Conservation (phyloP, 1,140 invertebrate species). For the Mesaphorura yosii region DNA sequence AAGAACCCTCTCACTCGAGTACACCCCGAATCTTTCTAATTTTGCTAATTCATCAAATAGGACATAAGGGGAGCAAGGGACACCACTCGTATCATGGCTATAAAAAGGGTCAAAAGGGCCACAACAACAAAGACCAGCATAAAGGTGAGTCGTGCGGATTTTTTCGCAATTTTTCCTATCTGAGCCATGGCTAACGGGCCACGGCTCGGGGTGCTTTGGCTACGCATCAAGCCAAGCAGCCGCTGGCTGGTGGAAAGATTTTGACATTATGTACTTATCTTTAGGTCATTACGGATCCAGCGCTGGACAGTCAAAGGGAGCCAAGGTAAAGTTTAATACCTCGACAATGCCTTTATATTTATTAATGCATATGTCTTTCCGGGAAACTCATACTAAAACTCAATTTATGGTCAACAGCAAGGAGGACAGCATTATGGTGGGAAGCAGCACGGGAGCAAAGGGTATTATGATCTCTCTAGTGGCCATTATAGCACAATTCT, state of each 20-base stretch:
- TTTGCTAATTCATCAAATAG: neutral
- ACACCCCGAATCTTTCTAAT: neutral
- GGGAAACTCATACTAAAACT: too few species aligned
- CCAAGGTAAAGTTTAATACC: slow-evolving; percentile 11
- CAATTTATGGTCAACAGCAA: slow-evolving; percentile 1
- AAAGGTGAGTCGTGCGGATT: too few species aligned
- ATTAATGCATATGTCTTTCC: too few species aligned
- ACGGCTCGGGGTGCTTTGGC: too few species aligned
- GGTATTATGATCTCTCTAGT: too few species aligned
- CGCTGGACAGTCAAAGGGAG: slow-evolving; percentile 8
- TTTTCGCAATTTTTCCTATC: too few species aligned
- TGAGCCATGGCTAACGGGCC: too few species aligned
- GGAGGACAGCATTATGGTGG: slow-evolving; percentile 8
- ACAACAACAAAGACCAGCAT: slow-evolving; percentile 11
- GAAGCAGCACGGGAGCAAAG: slow-evolving; percentile 7
- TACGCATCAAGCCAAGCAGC: too few species aligned
- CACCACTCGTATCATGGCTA: slow-evolving; percentile 11
- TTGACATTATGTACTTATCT: neutral
- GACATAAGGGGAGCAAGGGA: neutral
- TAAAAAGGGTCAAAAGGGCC: slow-evolving; percentile 10
- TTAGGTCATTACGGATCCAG: slow-evolving; percentile 11
- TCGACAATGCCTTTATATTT: neutral
- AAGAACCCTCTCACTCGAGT: too few species aligned
- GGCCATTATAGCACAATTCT: too few species aligned
- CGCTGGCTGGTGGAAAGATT: too few species aligned